phyloP scores from a whole-genome alignment of 2,113 vertebrate genomes.

The Antechinus flavipes region DNA sequence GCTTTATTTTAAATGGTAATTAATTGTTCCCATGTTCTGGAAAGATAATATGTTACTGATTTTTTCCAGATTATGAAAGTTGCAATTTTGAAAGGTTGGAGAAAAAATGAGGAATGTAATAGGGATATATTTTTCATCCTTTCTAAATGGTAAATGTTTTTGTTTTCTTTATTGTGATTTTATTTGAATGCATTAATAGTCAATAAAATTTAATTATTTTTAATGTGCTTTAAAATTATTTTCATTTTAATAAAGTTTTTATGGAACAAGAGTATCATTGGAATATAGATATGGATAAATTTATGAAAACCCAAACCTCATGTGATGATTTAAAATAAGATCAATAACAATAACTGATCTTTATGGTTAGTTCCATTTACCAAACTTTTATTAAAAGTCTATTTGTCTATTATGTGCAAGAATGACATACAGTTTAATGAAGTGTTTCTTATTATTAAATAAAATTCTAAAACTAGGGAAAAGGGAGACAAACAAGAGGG shows the following conservation, averaged over 20 bases:
- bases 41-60: conserved; percentile 3
- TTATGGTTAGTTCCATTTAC: background rate
- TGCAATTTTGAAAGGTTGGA: background rate
- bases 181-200: conserved; percentile 1
- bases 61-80: background rate
- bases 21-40: conserved; percentile 18
- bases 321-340: background rate
- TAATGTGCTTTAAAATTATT: conserved; percentile 27
- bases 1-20: background rate
- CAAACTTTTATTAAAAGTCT: background rate
- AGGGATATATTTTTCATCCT: background rate
- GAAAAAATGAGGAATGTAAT: background rate
- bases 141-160: background rate
- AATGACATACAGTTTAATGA: background rate
- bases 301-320: background rate
- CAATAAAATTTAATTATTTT: background rate
- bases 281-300: background rate
- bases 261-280: background rate
- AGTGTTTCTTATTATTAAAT: background rate
- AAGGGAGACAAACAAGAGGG: background rate
- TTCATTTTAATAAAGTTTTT: background rate
- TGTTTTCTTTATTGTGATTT: conserved; percentile 23
- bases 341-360: background rate
- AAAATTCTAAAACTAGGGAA: background rate
- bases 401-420: background rate